Conservation (phyloP, 2,797 vertebrate species). For the Myiotriccus ornatus region DNA sequence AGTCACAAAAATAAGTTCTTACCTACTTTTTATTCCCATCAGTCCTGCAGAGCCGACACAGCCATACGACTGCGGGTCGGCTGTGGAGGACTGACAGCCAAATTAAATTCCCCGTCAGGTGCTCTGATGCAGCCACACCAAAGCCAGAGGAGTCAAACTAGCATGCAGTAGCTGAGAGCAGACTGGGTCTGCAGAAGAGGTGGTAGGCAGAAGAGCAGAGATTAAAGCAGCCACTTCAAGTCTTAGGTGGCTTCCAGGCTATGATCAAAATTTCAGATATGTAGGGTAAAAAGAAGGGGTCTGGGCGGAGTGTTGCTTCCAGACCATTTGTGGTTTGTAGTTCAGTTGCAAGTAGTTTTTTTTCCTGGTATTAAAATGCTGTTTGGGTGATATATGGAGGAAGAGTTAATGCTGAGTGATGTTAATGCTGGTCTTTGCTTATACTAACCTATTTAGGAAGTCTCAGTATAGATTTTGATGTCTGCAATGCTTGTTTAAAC, state of each 20-base stretch:
- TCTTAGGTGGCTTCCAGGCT: neutral
- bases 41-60: neutral
- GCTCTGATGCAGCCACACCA: neutral
- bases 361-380: neutral
- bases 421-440: neutral
- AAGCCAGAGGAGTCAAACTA: neutral
- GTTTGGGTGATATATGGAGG: neutral
- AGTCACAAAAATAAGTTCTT: slow-evolving; percentile 47
- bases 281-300: neutral
- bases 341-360: neutral
- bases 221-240: slow-evolving; percentile 7
- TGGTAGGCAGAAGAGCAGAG: neutral
- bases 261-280: neutral
- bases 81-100: neutral
- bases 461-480: neutral
- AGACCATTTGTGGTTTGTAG: neutral
- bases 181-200: neutral
- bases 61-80: neutral
- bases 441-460: neutral
- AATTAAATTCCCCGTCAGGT: neutral
- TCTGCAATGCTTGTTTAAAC: neutral
- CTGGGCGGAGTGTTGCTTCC: neutral
- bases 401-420: neutral
- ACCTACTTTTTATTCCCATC: slow-evolving; percentile 22
- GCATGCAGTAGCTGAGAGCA: neutral